Evolutionary conservation across 2,888 invertebrate genomes (phyloP).

Genomic region (Sisyra terminalis): DNA sequence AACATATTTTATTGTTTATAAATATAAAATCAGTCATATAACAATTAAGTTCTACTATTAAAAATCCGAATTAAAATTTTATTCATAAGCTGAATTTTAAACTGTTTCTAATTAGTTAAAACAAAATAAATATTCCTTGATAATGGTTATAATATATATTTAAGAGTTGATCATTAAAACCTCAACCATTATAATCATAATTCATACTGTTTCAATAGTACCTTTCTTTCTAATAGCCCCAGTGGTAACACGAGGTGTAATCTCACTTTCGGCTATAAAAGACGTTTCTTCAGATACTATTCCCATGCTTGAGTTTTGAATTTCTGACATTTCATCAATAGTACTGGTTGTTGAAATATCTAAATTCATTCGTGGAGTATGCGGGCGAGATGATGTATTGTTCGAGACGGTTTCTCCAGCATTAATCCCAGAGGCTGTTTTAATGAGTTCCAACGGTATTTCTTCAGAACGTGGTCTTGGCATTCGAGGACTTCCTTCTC

Average conservation of each 20-base stretch:
- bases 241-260: neutral
- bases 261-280: slow-evolving; percentile 39
- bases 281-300: slow-evolving; percentile 60
- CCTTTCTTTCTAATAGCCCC: slow-evolving; percentile 22
- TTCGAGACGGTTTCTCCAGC: slow-evolving; percentile 27
- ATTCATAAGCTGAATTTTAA: too few relatives aligned
- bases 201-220: slow-evolving; percentile 32
- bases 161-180: too few relatives aligned
- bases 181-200: neutral
- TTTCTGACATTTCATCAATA: slow-evolving; percentile 13
- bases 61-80: too few relatives aligned
- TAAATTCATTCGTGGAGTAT: slow-evolving; percentile 23
- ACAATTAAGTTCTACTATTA: too few relatives aligned
- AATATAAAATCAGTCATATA: too few relatives aligned
- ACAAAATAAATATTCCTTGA: too few relatives aligned
- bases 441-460: slow-evolving; percentile 66
- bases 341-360: slow-evolving; percentile 11
- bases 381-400: slow-evolving; percentile 27
- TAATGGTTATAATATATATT: too few relatives aligned
- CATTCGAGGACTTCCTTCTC: slow-evolving; percentile 55
- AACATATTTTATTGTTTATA: too few relatives aligned
- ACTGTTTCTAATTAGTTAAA: too few relatives aligned
- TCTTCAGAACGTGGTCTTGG: slow-evolving; percentile 63
- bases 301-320: slow-evolving; percentile 11
- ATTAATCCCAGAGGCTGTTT: slow-evolving; percentile 34